phyloP scores from a whole-genome alignment of 2,888 invertebrate genomes.

The Drosophila paranaensis region DNA sequence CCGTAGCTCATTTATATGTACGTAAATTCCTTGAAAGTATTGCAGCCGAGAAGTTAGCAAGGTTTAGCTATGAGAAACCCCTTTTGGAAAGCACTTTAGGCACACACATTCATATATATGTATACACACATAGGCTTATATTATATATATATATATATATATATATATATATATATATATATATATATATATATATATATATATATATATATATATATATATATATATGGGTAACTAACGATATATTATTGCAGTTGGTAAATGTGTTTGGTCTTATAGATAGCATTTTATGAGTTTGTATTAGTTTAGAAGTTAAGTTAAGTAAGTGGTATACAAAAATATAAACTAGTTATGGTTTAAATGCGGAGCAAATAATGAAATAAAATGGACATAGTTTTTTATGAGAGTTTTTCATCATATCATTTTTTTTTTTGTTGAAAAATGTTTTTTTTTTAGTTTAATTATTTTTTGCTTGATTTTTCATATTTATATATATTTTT shows the following conservation, averaged over 20 bases:
- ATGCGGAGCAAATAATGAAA: constrained; percentile 82
- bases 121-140: constrained; percentile 34
- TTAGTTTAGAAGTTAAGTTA: constrained; percentile 69
- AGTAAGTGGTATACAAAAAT: constrained; percentile 74
- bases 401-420: constrained; percentile 30
- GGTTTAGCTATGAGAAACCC: constrained; percentile 16
- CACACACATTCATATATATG: constrained; percentile 55
- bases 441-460: constrained; percentile 47
- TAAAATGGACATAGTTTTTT: constrained; percentile 72
- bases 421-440: constrained; percentile 27
- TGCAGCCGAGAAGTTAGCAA: constrained; percentile 9
- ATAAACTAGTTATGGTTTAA: constrained; percentile 72
- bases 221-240: constrained; percentile 44
- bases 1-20: constrained; percentile 13
- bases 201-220: neutral
- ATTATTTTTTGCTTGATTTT: constrained; percentile 22
- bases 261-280: constrained; percentile 40
- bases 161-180: constrained; percentile 40
- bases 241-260: constrained; percentile 51
- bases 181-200: constrained; percentile 8
- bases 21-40: constrained; percentile 8
- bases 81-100: constrained; percentile 57
- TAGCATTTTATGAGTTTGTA: constrained; percentile 47
- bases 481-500: constrained; percentile 17
- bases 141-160: constrained; percentile 26